Evolutionary conservation across 37 sponge, comb jelly and placozoan genomes (phyloP), one percentile per base, ranked within the genome.

Genomic region (Aplysina aerophoba): DNA sequence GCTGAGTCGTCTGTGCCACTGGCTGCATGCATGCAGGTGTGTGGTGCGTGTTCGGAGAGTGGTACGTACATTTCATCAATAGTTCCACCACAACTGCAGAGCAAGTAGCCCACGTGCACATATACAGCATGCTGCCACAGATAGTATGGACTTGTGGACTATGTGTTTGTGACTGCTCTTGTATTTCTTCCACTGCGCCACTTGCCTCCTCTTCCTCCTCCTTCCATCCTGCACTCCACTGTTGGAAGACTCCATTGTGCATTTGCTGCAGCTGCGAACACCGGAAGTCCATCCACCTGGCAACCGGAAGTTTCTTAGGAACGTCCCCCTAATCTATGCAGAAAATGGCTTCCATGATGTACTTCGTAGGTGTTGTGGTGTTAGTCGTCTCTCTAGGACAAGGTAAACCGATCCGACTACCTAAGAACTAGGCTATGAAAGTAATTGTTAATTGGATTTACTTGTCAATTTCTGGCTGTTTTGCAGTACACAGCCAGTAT

Each of bases 1-100:
- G 6, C 28, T 78, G 56, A 20, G 53, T 34, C 38, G 83, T 8
- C 8, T 82, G 65, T 30, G 24, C 62, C 28, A 55, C 15, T 67
- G 28, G 27, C 28, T 39, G 79, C 36, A 41, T 78, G 79, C 40
- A 55, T 78, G 79, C 40, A 55, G 37, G 79, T 78, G 79, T 78
- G 79, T 40, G 79, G 79, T 37, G 53, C 36, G 53, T 78, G 79
- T 78, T 21, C 40, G 53, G 17, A 17, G 14, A 25, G 16, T 16
- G 30, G 11, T 37, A 55, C 40, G 79, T 39, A 5, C 38, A 30
- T 38, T 36, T 34, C 1, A 27, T 53, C 36, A 21, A 4, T 15
- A 38, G 53, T 14, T 14, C 63, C n/a, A 25, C 11, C 63, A 2
- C 63, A 14, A 25, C 25, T 62, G 4, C 27, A 2, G n/a, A n/a